Evolutionary conservation across 1,140 invertebrate species (phyloP).

Genomic region (Temnothorax longispinosus): DNA sequence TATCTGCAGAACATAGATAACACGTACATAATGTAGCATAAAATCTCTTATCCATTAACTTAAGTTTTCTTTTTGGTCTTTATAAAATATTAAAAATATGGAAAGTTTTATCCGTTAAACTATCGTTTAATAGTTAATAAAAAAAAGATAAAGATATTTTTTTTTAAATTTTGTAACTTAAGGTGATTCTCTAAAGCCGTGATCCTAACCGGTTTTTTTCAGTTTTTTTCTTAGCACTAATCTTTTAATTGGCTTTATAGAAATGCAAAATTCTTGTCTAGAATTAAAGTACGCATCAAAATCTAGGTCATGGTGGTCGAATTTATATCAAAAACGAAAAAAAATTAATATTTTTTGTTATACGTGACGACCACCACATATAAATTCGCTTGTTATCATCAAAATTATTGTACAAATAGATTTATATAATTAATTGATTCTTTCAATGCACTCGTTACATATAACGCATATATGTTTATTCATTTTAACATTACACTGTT

Average conservation of each 20-base stretch:
- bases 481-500: background rate
- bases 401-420: too few relatives aligned
- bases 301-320: too few relatives aligned
- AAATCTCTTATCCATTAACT: background rate
- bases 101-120: background rate
- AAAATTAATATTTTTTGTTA: too few relatives aligned
- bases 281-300: too few relatives aligned
- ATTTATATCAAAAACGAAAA: too few relatives aligned
- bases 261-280: too few relatives aligned
- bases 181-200: too few relatives aligned
- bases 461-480: background rate
- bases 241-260: too few relatives aligned
- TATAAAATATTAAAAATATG: background rate
- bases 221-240: too few relatives aligned
- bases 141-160: background rate
- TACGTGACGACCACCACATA: too few relatives aligned
- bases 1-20: background rate
- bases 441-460: background rate
- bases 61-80: background rate
- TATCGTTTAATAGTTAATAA: background rate
- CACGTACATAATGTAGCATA: background rate
- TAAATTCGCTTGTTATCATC: too few relatives aligned
- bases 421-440: background rate
- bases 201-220: too few relatives aligned
- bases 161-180: background rate